A percentile compares a stretch with the other conserved stretches of the same genome.
Evolutionary conservation across 2,797 vertebrate species (phyloP).

Genomic region (Squalus acanthias): DNA sequence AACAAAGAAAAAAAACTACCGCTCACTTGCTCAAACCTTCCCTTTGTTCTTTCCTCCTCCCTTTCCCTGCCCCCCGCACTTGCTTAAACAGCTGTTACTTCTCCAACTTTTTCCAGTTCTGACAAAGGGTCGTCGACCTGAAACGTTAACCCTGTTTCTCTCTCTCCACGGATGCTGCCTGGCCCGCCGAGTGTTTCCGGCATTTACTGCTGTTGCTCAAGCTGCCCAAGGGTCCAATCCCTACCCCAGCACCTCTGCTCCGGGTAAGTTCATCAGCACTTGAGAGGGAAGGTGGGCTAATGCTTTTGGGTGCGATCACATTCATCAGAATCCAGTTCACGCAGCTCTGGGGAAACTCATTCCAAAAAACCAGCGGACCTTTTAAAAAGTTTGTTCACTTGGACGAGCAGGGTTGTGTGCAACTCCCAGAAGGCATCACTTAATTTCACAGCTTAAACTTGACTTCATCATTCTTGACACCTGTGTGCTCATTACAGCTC

Average conservation of each 20-base stretch:
- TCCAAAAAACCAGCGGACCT: background rate
- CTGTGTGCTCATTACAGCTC: conserved; percentile 1
- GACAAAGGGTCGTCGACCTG: too few relatives aligned
- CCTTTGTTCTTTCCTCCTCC: too few relatives aligned
- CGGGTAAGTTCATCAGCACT: background rate
- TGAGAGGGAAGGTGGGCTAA: background rate
- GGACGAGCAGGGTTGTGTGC: background rate
- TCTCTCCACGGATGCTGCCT: too few relatives aligned
- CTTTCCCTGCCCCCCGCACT: too few relatives aligned
- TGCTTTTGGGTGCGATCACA: background rate
- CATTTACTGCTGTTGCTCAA: too few relatives aligned
- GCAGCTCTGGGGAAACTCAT: background rate
- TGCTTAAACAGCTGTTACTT: too few relatives aligned
- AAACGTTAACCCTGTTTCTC: too few relatives aligned
- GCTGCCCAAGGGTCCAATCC: background rate
- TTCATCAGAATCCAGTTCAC: background rate
- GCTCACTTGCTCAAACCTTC: background rate
- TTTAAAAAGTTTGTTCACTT: background rate
- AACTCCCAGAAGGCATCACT: background rate
- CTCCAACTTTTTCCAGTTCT: too few relatives aligned
- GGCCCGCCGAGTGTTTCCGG: too few relatives aligned
- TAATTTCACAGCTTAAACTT: background rate
- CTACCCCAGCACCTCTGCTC: background rate
- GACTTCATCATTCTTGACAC: background rate
- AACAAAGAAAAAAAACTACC: background rate